Percentiles rank a stretch among this genome's conserved stretches.
Evolutionary conservation across 2,113 vertebrate genomes (phyloP).

Genomic region (Laticauda colubrina): DNA sequence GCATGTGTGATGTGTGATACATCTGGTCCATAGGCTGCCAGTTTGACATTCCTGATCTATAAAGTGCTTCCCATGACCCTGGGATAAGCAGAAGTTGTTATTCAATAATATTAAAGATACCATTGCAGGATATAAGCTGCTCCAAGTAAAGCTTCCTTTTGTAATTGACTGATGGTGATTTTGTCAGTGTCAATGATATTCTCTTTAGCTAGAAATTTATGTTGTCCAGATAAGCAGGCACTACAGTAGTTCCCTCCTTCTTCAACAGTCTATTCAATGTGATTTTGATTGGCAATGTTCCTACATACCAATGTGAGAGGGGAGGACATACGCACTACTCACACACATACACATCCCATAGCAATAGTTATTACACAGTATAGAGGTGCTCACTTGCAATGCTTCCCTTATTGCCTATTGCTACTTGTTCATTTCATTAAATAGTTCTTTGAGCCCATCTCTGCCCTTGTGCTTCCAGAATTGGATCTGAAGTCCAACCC

Average conservation of each 20-base stretch:
- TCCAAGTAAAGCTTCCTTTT: neutral
- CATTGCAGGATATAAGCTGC: neutral
- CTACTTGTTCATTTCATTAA: neutral
- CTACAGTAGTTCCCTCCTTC: neutral
- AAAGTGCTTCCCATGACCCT: neutral
- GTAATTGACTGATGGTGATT: neutral
- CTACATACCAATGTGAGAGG: neutral
- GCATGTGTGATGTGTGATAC: too few species aligned
- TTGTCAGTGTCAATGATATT: neutral
- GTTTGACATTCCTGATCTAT: neutral
- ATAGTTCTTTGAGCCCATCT: neutral
- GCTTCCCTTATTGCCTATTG: neutral
- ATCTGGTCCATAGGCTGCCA: fast-evolving
- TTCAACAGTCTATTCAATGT: neutral
- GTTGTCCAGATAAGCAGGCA: neutral
- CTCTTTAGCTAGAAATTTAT: neutral
- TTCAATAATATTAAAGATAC: neutral
- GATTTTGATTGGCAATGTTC: neutral
- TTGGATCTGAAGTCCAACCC: neutral
- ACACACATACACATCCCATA: neutral
- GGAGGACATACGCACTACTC: neutral
- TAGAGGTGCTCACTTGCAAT: neutral
- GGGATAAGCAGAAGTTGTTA: neutral
- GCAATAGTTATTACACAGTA: neutral
- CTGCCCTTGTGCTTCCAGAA: neutral